Evolutionary conservation across 2,113 vertebrate genomes (phyloP).

Genomic region (Ameiurus melas): DNA sequence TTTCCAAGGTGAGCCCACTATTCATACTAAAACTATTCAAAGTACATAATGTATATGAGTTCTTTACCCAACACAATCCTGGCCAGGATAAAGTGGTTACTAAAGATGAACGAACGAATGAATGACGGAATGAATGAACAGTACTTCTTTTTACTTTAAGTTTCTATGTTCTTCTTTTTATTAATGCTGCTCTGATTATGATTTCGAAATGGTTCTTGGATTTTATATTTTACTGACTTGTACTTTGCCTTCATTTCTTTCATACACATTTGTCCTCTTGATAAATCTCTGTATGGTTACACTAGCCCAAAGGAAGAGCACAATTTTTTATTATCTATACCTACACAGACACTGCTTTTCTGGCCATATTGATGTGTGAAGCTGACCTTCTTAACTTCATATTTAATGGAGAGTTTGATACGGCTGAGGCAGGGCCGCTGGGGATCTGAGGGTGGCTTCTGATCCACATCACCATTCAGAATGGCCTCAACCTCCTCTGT

Average conservation of each 20-base stretch:
- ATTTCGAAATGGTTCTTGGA: not conserved
- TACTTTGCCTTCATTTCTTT: not conserved
- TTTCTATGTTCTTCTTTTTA: not conserved
- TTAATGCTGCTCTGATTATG: not conserved
- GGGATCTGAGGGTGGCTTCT: constrained; percentile 80
- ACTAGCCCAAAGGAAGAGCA: not conserved
- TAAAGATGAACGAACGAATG: not conserved
- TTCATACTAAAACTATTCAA: not conserved
- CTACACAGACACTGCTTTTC: not conserved
- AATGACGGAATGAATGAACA: not conserved
- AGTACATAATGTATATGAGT: not conserved
- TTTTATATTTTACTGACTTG: not conserved
- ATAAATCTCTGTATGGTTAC: not conserved
- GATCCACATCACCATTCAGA: constrained; percentile 91
- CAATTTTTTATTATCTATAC: not conserved
- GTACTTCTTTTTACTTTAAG: not conserved
- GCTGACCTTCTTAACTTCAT: constrained; percentile 96
- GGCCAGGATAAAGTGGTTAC: not conserved
- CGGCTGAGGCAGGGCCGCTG: constrained; percentile 91
- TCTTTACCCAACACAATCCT: not conserved
- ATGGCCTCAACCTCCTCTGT: constrained; percentile 97
- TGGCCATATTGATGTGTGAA: not conserved
- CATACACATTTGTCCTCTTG: not conserved
- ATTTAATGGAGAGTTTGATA: constrained; percentile 94
- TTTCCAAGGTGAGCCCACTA: not conserved